phyloP scores from a whole-genome alignment of 2,113 vertebrate species.

The Vimba vimba region DNA sequence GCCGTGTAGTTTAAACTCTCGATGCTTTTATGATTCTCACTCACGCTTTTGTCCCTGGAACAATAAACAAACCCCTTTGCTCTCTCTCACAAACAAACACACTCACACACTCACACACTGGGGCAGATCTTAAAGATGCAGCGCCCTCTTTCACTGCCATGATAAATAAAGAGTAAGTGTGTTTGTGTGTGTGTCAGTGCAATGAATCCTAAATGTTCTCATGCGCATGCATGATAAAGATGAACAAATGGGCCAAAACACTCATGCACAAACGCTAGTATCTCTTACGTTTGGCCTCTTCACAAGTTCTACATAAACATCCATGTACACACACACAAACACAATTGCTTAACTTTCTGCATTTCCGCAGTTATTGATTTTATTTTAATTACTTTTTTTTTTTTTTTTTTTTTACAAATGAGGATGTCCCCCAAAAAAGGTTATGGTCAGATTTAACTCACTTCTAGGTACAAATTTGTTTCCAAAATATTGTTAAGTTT shows the following conservation, averaged over 20 bases:
- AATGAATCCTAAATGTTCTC: neutral
- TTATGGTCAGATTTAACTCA: neutral
- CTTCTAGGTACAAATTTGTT: neutral
- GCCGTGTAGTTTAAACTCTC: constrained; percentile 79
- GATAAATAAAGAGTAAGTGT: constrained; percentile 20
- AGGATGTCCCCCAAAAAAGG: too few species aligned
- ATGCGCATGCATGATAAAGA: constrained; percentile 2
- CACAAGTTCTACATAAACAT: neutral
- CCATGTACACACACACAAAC: neutral
- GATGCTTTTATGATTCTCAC: constrained; percentile 88
- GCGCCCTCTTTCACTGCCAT: constrained; percentile 76
- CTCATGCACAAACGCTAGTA: neutral
- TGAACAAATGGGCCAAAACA: neutral
- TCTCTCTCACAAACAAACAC: constrained; percentile 63
- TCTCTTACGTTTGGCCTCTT: constrained; percentile 45
- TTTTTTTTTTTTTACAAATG: too few species aligned
- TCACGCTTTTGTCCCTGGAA: constrained; percentile 84
- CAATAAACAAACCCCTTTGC: constrained; percentile 87
- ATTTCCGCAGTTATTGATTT: neutral
- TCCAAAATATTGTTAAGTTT: neutral
- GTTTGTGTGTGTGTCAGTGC: neutral
- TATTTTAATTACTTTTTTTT: neutral
- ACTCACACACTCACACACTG: constrained; percentile 15
- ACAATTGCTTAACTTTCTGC: neutral
- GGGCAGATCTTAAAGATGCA: constrained; percentile 93